Evolutionary conservation across 2,113 vertebrate species (phyloP).

Genomic region (Platysternon megacephalum): DNA sequence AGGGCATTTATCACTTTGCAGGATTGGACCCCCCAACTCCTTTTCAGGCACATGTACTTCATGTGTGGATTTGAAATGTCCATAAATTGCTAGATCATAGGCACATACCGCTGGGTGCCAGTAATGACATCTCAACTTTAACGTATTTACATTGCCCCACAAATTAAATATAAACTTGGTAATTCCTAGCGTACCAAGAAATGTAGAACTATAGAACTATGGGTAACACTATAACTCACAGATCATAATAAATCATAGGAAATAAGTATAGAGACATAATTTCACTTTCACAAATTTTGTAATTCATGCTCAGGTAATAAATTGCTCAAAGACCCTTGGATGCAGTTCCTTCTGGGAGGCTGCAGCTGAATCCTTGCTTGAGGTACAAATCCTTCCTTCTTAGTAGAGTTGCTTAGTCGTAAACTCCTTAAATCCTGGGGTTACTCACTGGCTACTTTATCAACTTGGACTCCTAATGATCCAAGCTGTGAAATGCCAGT

Average conservation of each 20-base stretch:
- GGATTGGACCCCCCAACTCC: background rate
- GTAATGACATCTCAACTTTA: background rate
- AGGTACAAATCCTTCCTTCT: background rate
- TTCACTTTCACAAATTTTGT: background rate
- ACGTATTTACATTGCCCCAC: background rate
- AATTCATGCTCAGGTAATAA: background rate
- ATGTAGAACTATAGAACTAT: background rate
- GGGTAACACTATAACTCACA: background rate
- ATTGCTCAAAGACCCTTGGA: background rate
- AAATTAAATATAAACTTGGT: background rate
- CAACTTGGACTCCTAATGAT: background rate
- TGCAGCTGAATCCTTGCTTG: background rate
- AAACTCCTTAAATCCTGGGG: background rate
- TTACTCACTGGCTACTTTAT: background rate
- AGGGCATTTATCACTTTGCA: background rate
- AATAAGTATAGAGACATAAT: background rate
- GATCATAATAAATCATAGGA: background rate
- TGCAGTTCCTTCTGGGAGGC: background rate
- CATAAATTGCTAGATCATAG: background rate
- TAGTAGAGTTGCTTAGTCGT: background rate
- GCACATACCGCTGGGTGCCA: background rate
- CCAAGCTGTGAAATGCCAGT: background rate
- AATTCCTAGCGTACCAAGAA: background rate
- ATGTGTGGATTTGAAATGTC: background rate
- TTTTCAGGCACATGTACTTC: background rate